A percentile compares a stretch with the other conserved stretches of the same genome.
Conservation (phyloP, 2,888 invertebrate species). For the Thymelicus sylvestris region DNA sequence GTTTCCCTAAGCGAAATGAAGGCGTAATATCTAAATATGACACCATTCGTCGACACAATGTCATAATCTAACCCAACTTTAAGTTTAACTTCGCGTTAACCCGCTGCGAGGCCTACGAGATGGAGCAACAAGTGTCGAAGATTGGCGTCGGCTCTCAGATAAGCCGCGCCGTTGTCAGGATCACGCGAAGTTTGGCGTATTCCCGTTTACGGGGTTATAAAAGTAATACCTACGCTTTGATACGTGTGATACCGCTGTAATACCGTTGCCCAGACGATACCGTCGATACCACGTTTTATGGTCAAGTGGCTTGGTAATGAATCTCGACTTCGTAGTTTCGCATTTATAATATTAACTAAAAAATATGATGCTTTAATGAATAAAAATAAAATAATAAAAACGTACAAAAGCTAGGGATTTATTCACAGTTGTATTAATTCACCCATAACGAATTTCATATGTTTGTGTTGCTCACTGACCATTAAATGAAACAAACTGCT, state of each 20-base stretch:
- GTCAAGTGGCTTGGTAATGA: no score
- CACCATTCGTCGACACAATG: no score
- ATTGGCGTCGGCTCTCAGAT: constrained; percentile 12
- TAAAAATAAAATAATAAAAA: no score
- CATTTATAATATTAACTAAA: no score
- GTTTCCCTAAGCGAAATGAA: no score
- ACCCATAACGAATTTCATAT: background rate
- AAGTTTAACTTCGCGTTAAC: background rate
- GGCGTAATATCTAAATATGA: no score
- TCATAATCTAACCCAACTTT: no score
- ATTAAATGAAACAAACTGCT: constrained; percentile 6
- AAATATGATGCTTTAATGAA: no score
- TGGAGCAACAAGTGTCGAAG: constrained; percentile 15
- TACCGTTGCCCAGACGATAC: background rate
- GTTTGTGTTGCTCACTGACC: background rate
- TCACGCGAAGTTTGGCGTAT: constrained; percentile 1
- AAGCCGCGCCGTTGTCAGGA: background rate
- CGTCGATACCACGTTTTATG: no score
- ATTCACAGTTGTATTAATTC: no score
- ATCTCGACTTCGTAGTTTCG: no score
- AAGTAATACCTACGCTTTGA: background rate
- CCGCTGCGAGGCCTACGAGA: background rate
- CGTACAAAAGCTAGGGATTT: no score
- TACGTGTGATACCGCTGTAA: background rate
- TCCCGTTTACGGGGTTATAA: background rate